Base-by-base conservation (phyloP, 2,888 invertebrate genomes). In the Watsonalla cultraria region DNA sequence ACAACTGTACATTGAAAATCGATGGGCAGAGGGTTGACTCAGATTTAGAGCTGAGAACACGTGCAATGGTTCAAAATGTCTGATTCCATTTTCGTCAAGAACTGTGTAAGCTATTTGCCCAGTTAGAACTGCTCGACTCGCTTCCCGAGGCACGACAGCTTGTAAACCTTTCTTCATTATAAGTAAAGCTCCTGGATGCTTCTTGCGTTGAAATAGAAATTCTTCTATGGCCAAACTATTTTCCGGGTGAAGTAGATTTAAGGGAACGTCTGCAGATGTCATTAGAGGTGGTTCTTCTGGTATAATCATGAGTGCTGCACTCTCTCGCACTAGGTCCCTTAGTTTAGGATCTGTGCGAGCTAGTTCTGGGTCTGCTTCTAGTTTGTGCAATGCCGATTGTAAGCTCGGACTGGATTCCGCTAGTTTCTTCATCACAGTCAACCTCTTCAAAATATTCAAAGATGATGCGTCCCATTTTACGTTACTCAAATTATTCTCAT, bases 171-270 rank as follows among this genome's bases (percentile, higher is more conserved):
- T 94, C 64, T 95, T 95, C 68, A 95, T 92, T 46, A 96, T 94
- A 69, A 96, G 90, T 53, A 95, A 91, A 0, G 94, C 93, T 8
- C 93, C 93, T 0, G 91, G 90, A 56, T 82, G 84, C 60, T 92
- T 92, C 60, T 92, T 92, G 61, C 92, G 87, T 70, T 93, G 92
- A 63, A 94, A 91, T 49, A 95, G 80, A 68, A 94, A 95, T 64
- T 95, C 95, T 83, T 95, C 95, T 85, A 95, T 94, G 0, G 95
- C 95, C n/a, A 95, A 82, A 66, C 93, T 92, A 69, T 95, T 95
- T 69, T 94, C 93, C 5, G 93, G 92, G 64, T 93, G 92, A 55
- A 95, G 91, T 34, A 95, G 80, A 54, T 92, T 92, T 5, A 93
- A 80, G 11, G 96, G 95, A n/a, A 95, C 92, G 59, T 95, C 95